Percentiles rank a stretch among this genome's conserved stretches.
These are phyloP conservation scores for Ammodytes dubius DNA, from an alignment of 2,113 vertebrate genomes.

Conservation along the genomic window DNA sequence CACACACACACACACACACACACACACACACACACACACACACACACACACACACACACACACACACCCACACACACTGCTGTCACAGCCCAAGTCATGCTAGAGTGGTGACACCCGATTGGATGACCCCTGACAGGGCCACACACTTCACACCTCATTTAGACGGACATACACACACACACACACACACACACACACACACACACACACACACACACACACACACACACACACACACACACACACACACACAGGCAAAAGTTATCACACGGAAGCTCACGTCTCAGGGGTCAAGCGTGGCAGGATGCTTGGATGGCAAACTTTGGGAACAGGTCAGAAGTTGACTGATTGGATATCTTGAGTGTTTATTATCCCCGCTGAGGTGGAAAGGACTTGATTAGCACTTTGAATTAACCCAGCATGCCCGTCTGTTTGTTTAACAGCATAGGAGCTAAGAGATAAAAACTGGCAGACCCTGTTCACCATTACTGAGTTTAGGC, in stretches of 20 bases:
- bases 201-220: background rate
- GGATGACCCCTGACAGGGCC: conserved; percentile 71
- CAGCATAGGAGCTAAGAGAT: conserved; percentile 26
- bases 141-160: conserved; percentile 49
- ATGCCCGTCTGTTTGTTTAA: conserved; percentile 29
- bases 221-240: background rate
- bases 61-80: conserved; percentile 10
- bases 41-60: conserved; percentile 17
- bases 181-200: background rate
- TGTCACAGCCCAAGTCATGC: conserved; percentile 66
- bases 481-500: conserved; percentile 46
- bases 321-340: conserved; percentile 38
- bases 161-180: background rate
- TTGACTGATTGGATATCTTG: conserved; percentile 43
- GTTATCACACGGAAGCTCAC: background rate
- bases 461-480: conserved; percentile 49
- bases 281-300: conserved; percentile 40
- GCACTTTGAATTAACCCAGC: conserved; percentile 67
- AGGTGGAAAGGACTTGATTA: conserved; percentile 80
- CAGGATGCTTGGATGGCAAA: conserved; percentile 8
- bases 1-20: conserved; percentile 21
- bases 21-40: no score
- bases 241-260: conserved; percentile 19
- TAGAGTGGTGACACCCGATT: conserved; percentile 62
- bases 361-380: conserved; percentile 43